Percentiles rank a stretch among this genome's conserved stretches.
Conservation (phyloP, 1,140 invertebrate species). For the Drosophila sucinea region DNA sequence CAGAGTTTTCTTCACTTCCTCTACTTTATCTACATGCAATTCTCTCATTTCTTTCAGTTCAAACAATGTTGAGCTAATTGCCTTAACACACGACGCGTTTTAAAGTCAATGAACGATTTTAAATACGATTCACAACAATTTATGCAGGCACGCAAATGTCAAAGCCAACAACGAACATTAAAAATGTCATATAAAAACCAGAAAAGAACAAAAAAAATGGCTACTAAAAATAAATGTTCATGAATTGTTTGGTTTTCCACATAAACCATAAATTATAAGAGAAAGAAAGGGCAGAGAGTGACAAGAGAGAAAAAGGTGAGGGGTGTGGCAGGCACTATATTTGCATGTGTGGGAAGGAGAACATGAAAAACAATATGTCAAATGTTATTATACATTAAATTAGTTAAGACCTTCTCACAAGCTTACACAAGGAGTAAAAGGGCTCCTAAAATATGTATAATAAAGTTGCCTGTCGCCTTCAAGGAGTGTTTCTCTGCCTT, state of each 20-base stretch:
- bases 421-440: conserved; percentile 18
- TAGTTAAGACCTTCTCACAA: conserved; percentile 63
- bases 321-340: background rate
- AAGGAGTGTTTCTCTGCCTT: conserved; percentile 20
- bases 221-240: conserved; percentile 24
- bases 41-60: conserved; percentile 57
- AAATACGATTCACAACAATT: conserved; percentile 21
- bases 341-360: conserved; percentile 34
- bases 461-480: conserved; percentile 53
- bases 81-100: conserved; percentile 74
- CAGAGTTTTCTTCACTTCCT: conserved; percentile 54
- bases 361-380: conserved; percentile 79
- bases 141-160: conserved; percentile 65
- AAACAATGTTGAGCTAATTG: conserved; percentile 58
- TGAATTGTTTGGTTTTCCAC: conserved; percentile 27
- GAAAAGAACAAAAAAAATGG: conserved; percentile 19
- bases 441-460: conserved; percentile 55
- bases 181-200: conserved; percentile 49
- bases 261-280: conserved; percentile 21
- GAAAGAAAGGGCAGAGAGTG: conserved; percentile 37
- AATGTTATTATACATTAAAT: conserved; percentile 80
- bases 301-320: background rate
- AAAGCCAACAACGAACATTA: conserved; percentile 33
- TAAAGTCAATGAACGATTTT: conserved; percentile 76
- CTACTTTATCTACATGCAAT: conserved; percentile 59